A percentile compares a stretch with the other conserved stretches of the same genome.
Evolutionary conservation across 2,113 vertebrate genomes (phyloP).

Genomic region (Heteronetta atricapilla): DNA sequence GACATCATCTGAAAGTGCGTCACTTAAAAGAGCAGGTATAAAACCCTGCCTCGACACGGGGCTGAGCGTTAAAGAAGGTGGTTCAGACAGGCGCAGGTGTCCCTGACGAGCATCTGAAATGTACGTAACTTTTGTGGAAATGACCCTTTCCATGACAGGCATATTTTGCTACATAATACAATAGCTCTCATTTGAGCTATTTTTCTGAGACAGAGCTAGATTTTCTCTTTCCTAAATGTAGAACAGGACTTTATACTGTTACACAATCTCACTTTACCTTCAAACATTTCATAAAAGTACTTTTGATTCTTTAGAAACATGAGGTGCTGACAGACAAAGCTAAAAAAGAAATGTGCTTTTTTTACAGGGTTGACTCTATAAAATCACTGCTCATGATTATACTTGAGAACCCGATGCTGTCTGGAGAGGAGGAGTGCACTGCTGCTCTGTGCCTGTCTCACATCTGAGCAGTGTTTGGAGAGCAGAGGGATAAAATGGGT

Average conservation of each 20-base stretch:
- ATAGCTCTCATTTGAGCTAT: background rate
- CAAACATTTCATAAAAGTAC: background rate
- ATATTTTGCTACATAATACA: background rate
- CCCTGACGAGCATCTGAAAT: too few species aligned
- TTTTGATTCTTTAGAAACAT: background rate
- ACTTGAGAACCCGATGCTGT: background rate
- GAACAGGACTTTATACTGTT: background rate
- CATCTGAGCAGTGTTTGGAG: background rate
- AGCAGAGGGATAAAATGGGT: accelerated
- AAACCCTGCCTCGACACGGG: accelerated
- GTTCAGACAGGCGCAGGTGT: background rate
- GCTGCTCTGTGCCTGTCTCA: background rate
- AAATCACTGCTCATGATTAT: background rate
- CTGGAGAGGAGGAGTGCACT: accelerated
- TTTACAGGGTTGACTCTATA: background rate
- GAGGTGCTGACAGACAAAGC: background rate
- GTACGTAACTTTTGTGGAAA: background rate
- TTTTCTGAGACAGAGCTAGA: background rate
- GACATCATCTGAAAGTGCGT: accelerated
- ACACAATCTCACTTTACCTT: background rate
- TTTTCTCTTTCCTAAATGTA: background rate
- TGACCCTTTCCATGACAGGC: accelerated
- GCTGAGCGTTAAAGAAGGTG: background rate
- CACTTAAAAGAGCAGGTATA: accelerated
- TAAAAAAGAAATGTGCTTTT: background rate